Evolutionary conservation across 2,888 invertebrate species (phyloP).

Genomic region (Sussaba pulchella): DNA sequence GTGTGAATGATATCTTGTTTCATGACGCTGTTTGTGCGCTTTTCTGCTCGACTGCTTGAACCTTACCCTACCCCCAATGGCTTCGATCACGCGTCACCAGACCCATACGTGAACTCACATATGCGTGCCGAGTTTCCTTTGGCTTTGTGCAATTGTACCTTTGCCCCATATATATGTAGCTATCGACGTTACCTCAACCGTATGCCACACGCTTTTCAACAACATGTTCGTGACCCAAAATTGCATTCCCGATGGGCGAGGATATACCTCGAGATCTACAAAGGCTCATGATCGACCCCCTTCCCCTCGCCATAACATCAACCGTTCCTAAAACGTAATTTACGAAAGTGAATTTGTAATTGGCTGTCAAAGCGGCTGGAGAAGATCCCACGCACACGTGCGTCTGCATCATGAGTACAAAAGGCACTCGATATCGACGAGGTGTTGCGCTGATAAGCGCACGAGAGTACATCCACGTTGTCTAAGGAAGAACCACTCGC

Average conservation of each 20-base stretch:
- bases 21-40: slow-evolving; percentile 43
- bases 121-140: neutral
- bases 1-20: slow-evolving; percentile 56
- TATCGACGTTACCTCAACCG: neutral
- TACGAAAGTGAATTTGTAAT: no score
- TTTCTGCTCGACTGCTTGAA: slow-evolving; percentile 36
- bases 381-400: no score
- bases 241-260: no score
- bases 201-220: neutral
- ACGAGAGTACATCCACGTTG: neutral
- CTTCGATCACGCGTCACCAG: neutral
- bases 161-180: neutral
- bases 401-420: no score
- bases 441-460: neutral
- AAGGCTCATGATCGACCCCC: no score
- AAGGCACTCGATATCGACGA: neutral
- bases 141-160: neutral
- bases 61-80: neutral
- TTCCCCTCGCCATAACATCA: no score
- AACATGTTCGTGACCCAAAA: neutral
- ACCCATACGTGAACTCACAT: neutral
- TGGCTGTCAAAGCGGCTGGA: no score
- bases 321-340: no score
- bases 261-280: neutral
- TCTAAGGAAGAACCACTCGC: neutral